These are phyloP conservation scores for Dendrophyllia cribrosa DNA, from an alignment of 64 coral and sea anemone genomes.

Conservation along the genomic window DNA sequence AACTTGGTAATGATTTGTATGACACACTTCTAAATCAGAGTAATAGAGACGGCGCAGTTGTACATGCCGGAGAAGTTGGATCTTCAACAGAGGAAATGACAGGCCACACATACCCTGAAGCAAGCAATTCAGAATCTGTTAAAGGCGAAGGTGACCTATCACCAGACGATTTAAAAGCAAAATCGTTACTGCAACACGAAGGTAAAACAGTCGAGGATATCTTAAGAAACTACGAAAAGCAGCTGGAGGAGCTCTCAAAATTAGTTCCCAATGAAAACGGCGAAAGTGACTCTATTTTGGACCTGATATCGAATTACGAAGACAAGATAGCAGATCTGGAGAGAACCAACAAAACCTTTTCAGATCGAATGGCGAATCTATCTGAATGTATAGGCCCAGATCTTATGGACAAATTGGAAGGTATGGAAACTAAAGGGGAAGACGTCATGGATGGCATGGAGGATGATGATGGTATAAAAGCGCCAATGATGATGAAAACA, in stretches of 20 bases:
- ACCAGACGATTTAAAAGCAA: not conserved
- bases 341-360: not conserved
- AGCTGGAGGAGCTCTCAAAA: slow-evolving; percentile 3
- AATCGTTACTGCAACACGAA: not conserved
- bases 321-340: not conserved
- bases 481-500: not conserved
- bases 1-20: slow-evolving; percentile 40
- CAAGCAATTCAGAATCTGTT: not conserved
- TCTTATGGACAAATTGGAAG: not conserved
- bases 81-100: not conserved
- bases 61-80: not conserved
- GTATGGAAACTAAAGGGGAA: not conserved
- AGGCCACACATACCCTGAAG: not conserved
- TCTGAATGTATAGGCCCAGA: not conserved
- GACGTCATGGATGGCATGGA: not conserved
- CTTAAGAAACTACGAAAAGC: slow-evolving; percentile 8
- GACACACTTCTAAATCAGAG: not conserved
- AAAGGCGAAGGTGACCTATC: not conserved
- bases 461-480: not conserved
- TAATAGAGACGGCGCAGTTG: not conserved
- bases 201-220: slow-evolving; percentile 48
- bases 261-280: not conserved
- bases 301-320: not conserved
- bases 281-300: not conserved
- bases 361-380: not conserved